These are phyloP conservation scores for Girardinichthys multiradiatus DNA, from an alignment of 2,113 vertebrate genomes.

Conservation along the genomic window DNA sequence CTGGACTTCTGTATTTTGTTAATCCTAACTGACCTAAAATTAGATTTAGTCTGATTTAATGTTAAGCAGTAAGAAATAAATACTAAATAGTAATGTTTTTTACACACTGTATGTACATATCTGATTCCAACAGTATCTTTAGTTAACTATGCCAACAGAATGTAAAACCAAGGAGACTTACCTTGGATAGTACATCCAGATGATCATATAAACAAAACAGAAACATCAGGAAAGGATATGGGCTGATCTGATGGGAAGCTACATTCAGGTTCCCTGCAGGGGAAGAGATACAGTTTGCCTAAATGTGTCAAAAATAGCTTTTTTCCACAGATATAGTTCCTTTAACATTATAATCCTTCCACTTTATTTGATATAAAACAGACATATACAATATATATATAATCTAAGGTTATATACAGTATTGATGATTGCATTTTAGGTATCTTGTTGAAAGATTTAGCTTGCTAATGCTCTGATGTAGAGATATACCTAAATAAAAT, in stretches of 20 bases:
- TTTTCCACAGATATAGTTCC: not conserved
- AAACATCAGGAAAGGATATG: not conserved
- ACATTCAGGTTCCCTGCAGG: not conserved
- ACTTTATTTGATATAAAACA: no score
- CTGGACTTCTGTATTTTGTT: no score
- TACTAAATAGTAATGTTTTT: no score
- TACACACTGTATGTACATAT: no score
- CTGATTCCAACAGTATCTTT: no score
- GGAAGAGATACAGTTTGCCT: not conserved
- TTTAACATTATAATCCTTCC: no score
- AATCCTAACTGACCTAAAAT: no score
- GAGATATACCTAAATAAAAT: constrained; percentile 53
- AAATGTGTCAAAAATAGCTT: not conserved
- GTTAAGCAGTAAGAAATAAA: no score
- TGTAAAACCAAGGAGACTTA: not conserved
- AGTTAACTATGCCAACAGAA: not conserved
- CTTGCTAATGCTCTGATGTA: constrained; percentile 40
- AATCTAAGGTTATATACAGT: no score
- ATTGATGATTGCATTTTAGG: no score
- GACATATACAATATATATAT: no score
- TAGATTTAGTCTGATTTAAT: no score
- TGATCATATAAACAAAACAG: not conserved
- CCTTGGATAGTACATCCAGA: not conserved
- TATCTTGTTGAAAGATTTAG: constrained; percentile 16
- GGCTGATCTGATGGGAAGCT: not conserved